Base-by-base conservation (phyloP, 2,113 vertebrate species). In the Hylia prasina region DNA sequence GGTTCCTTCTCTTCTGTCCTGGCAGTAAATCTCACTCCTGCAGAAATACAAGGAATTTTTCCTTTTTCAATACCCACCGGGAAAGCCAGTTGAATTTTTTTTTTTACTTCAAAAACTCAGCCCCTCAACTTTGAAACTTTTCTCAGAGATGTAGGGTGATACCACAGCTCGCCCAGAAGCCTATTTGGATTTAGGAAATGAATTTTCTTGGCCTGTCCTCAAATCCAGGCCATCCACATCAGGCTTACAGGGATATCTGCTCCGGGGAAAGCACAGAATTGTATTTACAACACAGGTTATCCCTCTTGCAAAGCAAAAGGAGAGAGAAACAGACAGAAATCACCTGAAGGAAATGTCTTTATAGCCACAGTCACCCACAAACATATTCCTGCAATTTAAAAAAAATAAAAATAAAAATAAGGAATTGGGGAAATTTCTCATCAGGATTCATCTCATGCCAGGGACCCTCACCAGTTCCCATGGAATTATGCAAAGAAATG, bases 131-230 rank as follows among this genome's bases (percentile, higher is more conserved):
- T 95, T 53, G 56, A 82, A 91, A 95, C 61, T 94, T 42, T 80
- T 64, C 51, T 91, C 48, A 56, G 51, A 95, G 83, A 92, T 65
- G 53, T 15, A 18, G 11, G 5, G 27, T 11, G 91, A 94, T 82
- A 72, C 15, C 53, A 72, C 42, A 51, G 33, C 61, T 61, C 27
- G 1, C 7, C 78, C 91, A 89, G 57, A 84, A 94, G 66, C 63
- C 70, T 72, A 69, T 93, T 76, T 91, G 84, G 94, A 96, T 92
- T 96, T 91, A 89, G 93, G 78, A 94, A 95, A 96, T 97, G n/a
- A 87, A 69, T 95, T 94, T 89, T 61, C 69, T 65, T 37, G 40
- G 57, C 33, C 84, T 72, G 35, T 8, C 22, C 87, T 78, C 86
- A 95, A 94, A 94, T 81, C 47, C 94, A 78, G 71, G 51, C 90